Base-by-base conservation (phyloP, 1,140 invertebrate genomes). In the Sogatella furcifera region DNA sequence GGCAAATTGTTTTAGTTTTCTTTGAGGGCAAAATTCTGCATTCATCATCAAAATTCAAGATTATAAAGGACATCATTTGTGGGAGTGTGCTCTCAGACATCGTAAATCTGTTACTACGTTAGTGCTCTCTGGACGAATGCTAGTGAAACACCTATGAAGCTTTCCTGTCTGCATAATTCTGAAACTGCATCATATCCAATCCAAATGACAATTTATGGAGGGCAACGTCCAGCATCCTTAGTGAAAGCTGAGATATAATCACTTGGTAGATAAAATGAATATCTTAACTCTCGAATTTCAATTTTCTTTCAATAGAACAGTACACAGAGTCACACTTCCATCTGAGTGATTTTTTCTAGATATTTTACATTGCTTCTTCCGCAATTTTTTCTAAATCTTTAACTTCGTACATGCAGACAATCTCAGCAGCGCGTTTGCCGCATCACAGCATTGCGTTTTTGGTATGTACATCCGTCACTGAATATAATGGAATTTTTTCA, bases 321-420 rank as follows among this genome's bases (percentile, higher is more conserved):
- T 76, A 71, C 5, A 73, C 67, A 15, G 64, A 67, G 62, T 76
- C 73, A 62, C 68, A 68, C 60, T 75, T n/a, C 73, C 70, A 74
- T 76, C 55, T 73, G 72, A 24, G 70, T 74, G 59, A 75, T 73
- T 28, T 64, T 67, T 63, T 71, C 70, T 4, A 75, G 61, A 65
- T 66, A 75, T 63, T 75, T n/a, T n/a, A n/a, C n/a, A n/a, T n/a
- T n/a, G n/a, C n/a, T n/a, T n/a, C n/a, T n/a, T n/a, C n/a, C n/a
- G n/a, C n/a, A n/a, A n/a, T n/a, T n/a, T 76, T 63, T 75, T 73
- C 17, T 54, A 62, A 44, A 76, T 71, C 1, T 53, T 64, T 13
- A 71, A 63, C 8, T 68, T 63, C 42, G 55, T 62, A 56, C 61
- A 65, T 41, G 49, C 57, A 19, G 69, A 62, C 31, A 70, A 64